phyloP scores from a whole-genome alignment of 2,888 invertebrate species.

The Drosophila pseudotakahashii region DNA sequence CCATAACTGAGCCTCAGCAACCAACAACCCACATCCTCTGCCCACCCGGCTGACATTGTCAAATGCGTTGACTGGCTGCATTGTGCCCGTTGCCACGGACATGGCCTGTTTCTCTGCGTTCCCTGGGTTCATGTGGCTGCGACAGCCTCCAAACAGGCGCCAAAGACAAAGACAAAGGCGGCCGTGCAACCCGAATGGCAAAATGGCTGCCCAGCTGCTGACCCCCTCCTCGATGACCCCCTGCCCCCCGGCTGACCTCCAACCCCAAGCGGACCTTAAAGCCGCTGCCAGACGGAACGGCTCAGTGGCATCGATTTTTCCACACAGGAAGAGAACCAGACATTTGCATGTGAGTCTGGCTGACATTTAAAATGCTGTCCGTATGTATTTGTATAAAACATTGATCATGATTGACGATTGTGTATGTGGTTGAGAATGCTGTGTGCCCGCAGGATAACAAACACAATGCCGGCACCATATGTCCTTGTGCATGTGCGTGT shows the following conservation, averaged over 20 bases:
- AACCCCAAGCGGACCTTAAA: slow-evolving; percentile 42
- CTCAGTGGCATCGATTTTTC: slow-evolving; percentile 62
- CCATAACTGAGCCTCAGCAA: not conserved
- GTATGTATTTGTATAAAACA: slow-evolving; percentile 57
- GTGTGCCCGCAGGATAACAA: slow-evolving; percentile 52
- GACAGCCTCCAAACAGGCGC: slow-evolving; percentile 44
- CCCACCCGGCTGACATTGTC: slow-evolving; percentile 59
- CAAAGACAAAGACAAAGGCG: slow-evolving; percentile 78
- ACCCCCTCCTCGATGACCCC: slow-evolving; percentile 72
- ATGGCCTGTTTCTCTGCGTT: slow-evolving; percentile 35
- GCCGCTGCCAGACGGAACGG: slow-evolving; percentile 29
- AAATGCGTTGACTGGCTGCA: slow-evolving; percentile 63
- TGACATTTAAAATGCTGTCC: slow-evolving; percentile 61
- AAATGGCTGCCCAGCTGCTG: slow-evolving; percentile 64
- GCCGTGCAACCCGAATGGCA: slow-evolving; percentile 59
- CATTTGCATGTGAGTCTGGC: slow-evolving; percentile 38
- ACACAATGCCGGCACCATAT: slow-evolving; percentile 47
- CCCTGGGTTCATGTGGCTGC: slow-evolving; percentile 15
- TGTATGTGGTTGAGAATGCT: not conserved
- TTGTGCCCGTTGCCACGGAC: slow-evolving; percentile 56
- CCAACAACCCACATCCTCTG: not conserved
- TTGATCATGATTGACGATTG: slow-evolving; percentile 67
- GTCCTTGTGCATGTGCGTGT: slow-evolving; percentile 30
- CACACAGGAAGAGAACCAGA: slow-evolving; percentile 32
- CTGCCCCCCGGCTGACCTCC: not conserved